A percentile compares a stretch with the other conserved stretches of the same genome.
Conservation (phyloP, 1,140 invertebrate species). For the Laodelphax striatellus region DNA sequence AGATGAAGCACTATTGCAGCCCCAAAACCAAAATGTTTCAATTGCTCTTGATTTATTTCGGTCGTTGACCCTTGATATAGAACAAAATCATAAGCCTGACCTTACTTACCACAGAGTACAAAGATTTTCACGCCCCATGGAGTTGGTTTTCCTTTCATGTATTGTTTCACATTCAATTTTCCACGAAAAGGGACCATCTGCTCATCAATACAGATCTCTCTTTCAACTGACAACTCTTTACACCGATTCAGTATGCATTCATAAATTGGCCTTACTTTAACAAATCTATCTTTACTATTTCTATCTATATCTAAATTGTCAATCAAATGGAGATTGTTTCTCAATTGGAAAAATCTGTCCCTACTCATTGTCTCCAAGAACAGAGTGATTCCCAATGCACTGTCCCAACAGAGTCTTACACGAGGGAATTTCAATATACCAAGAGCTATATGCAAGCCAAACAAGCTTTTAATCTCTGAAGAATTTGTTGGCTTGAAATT, state of each 20-base stretch:
- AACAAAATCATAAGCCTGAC: conserved; percentile 23
- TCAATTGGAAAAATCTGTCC: conserved; percentile 7
- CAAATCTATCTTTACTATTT: conserved; percentile 2
- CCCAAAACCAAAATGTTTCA: conserved; percentile 11
- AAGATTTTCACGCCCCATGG: conserved; percentile 23
- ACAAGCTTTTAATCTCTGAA: conserved; percentile 9
- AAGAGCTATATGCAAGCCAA: conserved; percentile 9
- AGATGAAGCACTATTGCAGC: conserved; percentile 2
- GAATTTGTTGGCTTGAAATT: neutral
- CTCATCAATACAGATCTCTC: conserved; percentile 21
- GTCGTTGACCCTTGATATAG: conserved; percentile 22
- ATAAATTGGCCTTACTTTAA: conserved; percentile 9
- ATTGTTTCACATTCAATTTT: conserved; percentile 19
- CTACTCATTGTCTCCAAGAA: conserved; percentile 5
- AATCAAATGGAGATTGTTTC: neutral
- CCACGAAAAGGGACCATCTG: conserved; percentile 26
- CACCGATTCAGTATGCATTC: conserved; percentile 7
- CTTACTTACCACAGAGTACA: conserved; percentile 21
- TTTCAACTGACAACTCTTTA: conserved; percentile 11
- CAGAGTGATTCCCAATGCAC: neutral
- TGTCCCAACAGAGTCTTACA: conserved; percentile 8
- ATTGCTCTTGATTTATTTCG: conserved; percentile 4
- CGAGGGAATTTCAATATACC: conserved; percentile 7
- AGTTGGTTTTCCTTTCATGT: conserved; percentile 3
- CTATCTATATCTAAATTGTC: neutral